Base-by-base conservation (phyloP, 2,797 vertebrate genomes). In the Hippocampus kuda region DNA sequence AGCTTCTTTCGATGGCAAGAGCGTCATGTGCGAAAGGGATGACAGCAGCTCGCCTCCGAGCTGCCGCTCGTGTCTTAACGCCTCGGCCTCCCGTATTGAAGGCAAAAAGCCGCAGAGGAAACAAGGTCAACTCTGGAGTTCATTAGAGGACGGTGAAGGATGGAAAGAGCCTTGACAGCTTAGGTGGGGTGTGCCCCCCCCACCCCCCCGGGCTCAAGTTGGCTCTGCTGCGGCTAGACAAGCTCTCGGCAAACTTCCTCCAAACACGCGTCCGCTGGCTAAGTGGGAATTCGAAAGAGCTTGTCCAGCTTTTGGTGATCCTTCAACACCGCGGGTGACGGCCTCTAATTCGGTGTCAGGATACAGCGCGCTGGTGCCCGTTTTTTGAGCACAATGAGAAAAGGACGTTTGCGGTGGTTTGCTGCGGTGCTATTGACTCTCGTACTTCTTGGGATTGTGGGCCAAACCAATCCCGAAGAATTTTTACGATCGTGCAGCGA, bases 121-220 rank as follows among this genome's bases (percentile, higher is more conserved):
- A 59, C 26, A 59, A 59, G 56, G 56, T 59, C 56, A 60, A 16
- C 59, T 34, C 15, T 34, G 27, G 59, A 34, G 59, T 60, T 60
- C 59, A 30, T 60, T 60, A 60, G 15, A 60, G 59, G 16, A 16
- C 27, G 13, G 34, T 16, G 2, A 60, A 34, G 59, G 56, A 59
- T 59, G 56, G 56, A 59, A 59, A 59, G 12, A 16, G 59, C 59
- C 34, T 41, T 42, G 60, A 42, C 60, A 62, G 60, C 34, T 62
- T 62, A 13, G 34, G 42, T 64, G 42, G 22, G 20, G n/a, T 22
- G 9, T n/a, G 16, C 27, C n/a, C 22, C n/a, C 22, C 38, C 22
- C 2, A 34, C 30, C 13, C 15, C 11, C 2, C 44, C 15, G 2
- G 44, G 44, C 44, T 46, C 11, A 15, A 1, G 44, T 15, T n/a